Conservation (phyloP, 1,140 invertebrate species). For the Zaprionus lachaisei region DNA sequence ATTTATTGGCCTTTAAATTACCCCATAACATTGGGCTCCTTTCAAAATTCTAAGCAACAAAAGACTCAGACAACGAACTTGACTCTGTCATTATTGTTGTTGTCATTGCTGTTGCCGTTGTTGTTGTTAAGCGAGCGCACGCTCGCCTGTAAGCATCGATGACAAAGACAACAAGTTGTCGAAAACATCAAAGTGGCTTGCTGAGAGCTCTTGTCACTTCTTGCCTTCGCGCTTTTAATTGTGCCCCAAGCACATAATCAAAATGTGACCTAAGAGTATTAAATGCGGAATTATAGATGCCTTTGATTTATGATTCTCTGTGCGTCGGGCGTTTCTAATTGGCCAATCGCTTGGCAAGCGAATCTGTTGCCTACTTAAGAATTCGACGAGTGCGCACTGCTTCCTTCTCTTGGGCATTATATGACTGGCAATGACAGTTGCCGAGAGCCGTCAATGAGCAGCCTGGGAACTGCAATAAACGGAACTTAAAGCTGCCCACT, state of each 20-base stretch:
- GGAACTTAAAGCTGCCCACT: constrained; percentile 28
- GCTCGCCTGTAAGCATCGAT: constrained; percentile 52
- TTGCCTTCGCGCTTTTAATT: constrained; percentile 70
- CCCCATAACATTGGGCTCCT: constrained; percentile 27
- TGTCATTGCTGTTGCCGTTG: constrained; percentile 30
- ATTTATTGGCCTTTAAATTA: constrained; percentile 27
- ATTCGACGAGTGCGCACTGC: constrained; percentile 49
- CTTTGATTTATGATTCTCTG: constrained; percentile 67
- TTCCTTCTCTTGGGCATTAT: constrained; percentile 29
- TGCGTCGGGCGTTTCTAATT: constrained; percentile 66
- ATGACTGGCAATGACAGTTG: background rate
- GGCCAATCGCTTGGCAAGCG: constrained; percentile 24
- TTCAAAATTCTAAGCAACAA: constrained; percentile 55
- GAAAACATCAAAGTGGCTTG: constrained; percentile 63
- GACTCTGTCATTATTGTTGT: constrained; percentile 53
- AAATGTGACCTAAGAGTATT: constrained; percentile 38
- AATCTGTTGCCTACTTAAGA: constrained; percentile 64
- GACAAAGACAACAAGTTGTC: constrained; percentile 62
- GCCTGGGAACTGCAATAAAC: constrained; percentile 35
- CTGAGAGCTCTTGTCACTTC: constrained; percentile 74
- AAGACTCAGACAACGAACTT: constrained; percentile 73
- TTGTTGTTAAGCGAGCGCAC: constrained; percentile 4
- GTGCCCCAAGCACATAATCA: constrained; percentile 57
- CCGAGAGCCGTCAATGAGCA: background rate
- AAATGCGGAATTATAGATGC: constrained; percentile 47